Percentiles rank a stretch among this genome's conserved stretches.
Evolutionary conservation across 2,888 invertebrate species (phyloP).

Genomic region (Orgyia antiqua): DNA sequence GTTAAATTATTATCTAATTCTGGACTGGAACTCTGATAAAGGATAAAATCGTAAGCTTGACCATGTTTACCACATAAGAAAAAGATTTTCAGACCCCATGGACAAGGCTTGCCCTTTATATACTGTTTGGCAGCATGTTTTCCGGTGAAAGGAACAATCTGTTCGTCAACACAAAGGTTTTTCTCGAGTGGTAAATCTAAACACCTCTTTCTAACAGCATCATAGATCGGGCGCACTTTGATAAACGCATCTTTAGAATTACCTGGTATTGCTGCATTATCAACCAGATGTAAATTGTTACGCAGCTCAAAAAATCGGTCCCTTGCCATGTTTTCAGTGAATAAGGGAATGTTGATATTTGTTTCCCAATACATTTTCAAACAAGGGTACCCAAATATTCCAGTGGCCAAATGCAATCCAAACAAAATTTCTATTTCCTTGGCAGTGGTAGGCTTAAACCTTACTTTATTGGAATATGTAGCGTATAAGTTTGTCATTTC

Average conservation of each 20-base stretch:
- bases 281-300: constrained; percentile 2
- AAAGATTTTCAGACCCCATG: no score
- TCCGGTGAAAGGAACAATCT: constrained; percentile 26
- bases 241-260: not conserved
- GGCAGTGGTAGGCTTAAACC: constrained; percentile 18
- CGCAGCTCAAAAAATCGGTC: constrained; percentile 26
- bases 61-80: no score
- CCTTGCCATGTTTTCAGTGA: constrained; percentile 21
- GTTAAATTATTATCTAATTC: constrained; percentile 15
- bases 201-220: constrained; percentile 23
- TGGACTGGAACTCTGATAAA: constrained; percentile 11
- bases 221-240: constrained; percentile 11
- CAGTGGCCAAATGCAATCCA: constrained; percentile 22
- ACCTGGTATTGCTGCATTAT: not conserved
- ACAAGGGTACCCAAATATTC: constrained; percentile 16
- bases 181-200: constrained; percentile 23
- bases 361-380: constrained; percentile 19
- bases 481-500: constrained; percentile 27
- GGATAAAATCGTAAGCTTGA: not conserved
- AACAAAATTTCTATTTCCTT: constrained; percentile 22
- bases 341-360: constrained; percentile 24
- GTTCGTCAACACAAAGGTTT: constrained; percentile 25
- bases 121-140: constrained; percentile 21
- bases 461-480: constrained; percentile 7
- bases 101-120: no score